phyloP scores from a whole-genome alignment of 2,797 vertebrate genomes.

The Pogoniulus pusillus region DNA sequence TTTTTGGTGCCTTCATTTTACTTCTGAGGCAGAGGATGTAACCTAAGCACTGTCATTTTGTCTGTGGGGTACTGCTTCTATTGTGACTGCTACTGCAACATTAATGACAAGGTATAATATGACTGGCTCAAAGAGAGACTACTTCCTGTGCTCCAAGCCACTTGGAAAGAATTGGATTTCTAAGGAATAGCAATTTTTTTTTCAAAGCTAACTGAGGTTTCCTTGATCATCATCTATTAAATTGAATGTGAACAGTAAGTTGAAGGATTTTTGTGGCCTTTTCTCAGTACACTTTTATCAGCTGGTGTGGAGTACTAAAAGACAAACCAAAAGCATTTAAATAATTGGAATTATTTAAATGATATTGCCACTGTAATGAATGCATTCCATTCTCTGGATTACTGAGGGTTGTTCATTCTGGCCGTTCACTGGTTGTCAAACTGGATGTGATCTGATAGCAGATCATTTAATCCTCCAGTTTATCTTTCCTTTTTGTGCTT shows the following conservation, averaged over 20 bases:
- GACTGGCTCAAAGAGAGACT: background rate
- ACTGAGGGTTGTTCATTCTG: background rate
- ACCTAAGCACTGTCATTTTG: background rate
- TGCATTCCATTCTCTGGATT: background rate
- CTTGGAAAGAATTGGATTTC: conserved; percentile 19
- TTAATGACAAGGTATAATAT: conserved; percentile 49
- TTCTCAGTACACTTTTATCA: background rate
- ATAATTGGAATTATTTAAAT: background rate
- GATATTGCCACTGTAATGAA: background rate
- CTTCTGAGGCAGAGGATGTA: background rate
- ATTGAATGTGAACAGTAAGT: background rate
- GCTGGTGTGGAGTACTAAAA: background rate
- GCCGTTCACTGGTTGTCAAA: background rate
- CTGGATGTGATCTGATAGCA: background rate
- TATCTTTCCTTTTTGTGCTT: background rate
- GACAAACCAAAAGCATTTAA: background rate
- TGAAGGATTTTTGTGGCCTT: background rate
- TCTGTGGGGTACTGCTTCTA: background rate
- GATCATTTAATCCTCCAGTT: background rate
- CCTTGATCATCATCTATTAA: background rate
- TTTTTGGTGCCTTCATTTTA: background rate
- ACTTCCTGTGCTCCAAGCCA: background rate
- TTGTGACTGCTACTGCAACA: conserved; percentile 40
- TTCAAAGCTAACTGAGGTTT: background rate
- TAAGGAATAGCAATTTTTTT: background rate